Conservation (phyloP, 1,140 invertebrate genomes). For the Cydia amplana region DNA sequence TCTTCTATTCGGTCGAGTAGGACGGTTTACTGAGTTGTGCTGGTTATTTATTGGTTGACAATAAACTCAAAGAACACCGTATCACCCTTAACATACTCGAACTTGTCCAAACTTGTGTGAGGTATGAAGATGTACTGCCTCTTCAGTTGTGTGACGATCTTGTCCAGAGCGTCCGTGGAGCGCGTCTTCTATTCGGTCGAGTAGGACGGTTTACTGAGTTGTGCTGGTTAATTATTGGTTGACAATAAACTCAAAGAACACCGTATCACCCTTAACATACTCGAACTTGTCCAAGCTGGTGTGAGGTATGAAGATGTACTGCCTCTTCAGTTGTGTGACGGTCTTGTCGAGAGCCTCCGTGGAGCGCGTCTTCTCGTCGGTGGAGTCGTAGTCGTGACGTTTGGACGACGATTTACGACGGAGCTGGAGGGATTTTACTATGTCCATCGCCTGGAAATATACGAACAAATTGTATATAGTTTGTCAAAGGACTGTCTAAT, state of each 20-base stretch:
- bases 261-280: constrained; percentile 83
- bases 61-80: constrained; percentile 84
- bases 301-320: constrained; percentile 88
- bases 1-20: constrained; percentile 44
- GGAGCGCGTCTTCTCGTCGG: constrained; percentile 52
- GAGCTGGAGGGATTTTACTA: constrained; percentile 72
- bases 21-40: too few species aligned
- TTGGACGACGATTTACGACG: constrained; percentile 64
- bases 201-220: constrained; percentile 55
- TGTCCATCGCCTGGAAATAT: constrained; percentile 72
- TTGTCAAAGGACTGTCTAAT: too few species aligned
- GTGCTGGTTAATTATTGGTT: constrained; percentile 41
- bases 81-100: constrained; percentile 79
- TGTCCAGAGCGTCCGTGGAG: constrained; percentile 61
- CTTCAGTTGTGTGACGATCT: constrained; percentile 69
- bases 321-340: constrained; percentile 75
- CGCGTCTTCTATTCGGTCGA: constrained; percentile 45
- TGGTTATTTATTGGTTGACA: too few species aligned
- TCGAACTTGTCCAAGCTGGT: constrained; percentile 82
- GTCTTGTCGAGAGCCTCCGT: constrained; percentile 61
- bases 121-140: constrained; percentile 83
- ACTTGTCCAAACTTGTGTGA: too few species aligned
- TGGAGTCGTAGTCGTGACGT: constrained; percentile 57
- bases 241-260: constrained; percentile 83
- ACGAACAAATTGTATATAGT: too few species aligned